phyloP scores from a whole-genome alignment of 2,888 invertebrate species.

The Apotomis capreana region DNA sequence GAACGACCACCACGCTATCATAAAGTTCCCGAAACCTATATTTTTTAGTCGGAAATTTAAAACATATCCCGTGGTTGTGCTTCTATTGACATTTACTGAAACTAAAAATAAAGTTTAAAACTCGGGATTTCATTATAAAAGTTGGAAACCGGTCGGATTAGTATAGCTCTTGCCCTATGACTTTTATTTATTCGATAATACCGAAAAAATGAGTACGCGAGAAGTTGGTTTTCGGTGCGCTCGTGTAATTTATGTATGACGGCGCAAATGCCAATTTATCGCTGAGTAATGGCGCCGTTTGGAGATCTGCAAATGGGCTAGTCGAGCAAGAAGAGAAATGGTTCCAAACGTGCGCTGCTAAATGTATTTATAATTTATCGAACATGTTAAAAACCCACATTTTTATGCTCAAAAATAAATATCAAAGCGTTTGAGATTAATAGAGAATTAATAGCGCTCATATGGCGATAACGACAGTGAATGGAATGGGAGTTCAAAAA shows the following conservation, averaged over 20 bases:
- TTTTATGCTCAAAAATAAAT: conserved; percentile 57
- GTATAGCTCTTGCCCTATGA: conserved; percentile 22
- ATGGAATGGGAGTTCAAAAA: conserved; percentile 9
- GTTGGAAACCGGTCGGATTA: neutral
- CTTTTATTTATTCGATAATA: conserved; percentile 50
- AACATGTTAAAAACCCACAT: conserved; percentile 73
- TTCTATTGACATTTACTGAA: neutral
- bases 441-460: conserved; percentile 21
- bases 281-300: conserved; percentile 82
- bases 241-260: conserved; percentile 82
- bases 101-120: neutral
- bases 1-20: too few relatives aligned
- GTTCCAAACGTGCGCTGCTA: conserved; percentile 75
- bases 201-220: conserved; percentile 73
- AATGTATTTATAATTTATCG: conserved; percentile 82
- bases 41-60: too few relatives aligned
- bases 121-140: neutral
- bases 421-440: conserved; percentile 21
- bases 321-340: conserved; percentile 81
- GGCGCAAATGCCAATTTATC: conserved; percentile 83
- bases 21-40: too few relatives aligned
- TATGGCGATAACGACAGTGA: conserved; percentile 25
- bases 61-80: too few relatives aligned
- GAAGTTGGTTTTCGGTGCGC: conserved; percentile 76
- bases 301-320: conserved; percentile 82